Percentiles rank a stretch among this genome's conserved stretches.
Conservation (phyloP, 1,140 invertebrate genomes). For the Hydropsyche tenuis region DNA sequence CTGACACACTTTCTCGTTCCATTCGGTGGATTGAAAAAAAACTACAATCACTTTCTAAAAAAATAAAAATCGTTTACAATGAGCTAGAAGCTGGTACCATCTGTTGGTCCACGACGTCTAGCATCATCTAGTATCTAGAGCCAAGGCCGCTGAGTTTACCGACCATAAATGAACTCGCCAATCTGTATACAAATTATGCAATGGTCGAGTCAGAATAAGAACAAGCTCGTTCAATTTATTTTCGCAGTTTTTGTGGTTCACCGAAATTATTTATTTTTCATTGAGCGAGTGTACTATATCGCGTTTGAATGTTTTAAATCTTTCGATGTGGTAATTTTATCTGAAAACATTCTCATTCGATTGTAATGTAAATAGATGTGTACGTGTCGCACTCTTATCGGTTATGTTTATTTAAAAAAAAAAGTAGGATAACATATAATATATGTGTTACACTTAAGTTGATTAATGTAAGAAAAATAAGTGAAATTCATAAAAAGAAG, state of each 20-base stretch:
- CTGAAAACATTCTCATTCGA: neutral
- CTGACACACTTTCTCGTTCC: constrained; percentile 28
- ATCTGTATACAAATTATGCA: constrained; percentile 22
- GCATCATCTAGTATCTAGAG: neutral
- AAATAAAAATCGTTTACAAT: constrained; percentile 7
- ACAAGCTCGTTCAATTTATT: too few relatives aligned
- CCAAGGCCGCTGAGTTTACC: constrained; percentile 33
- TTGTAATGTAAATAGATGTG: neutral
- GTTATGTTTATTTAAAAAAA: neutral
- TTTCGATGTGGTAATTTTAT: neutral
- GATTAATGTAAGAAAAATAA: too few relatives aligned
- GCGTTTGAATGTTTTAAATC: too few relatives aligned
- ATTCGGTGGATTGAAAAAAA: constrained; percentile 16
- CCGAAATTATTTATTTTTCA: too few relatives aligned
- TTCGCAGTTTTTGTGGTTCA: too few relatives aligned
- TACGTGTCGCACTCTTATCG: neutral
- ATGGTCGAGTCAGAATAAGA: neutral
- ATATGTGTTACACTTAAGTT: neutral
- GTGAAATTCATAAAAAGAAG: too few relatives aligned
- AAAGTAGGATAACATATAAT: too few relatives aligned
- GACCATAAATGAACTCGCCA: constrained; percentile 30
- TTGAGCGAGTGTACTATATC: too few relatives aligned
- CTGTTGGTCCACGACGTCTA: neutral
- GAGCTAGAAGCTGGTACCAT: constrained; percentile 5
- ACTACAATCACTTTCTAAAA: constrained; percentile 27